Evolutionary conservation across 1,140 invertebrate genomes (phyloP).

Genomic region (Aradophagus sp.): DNA sequence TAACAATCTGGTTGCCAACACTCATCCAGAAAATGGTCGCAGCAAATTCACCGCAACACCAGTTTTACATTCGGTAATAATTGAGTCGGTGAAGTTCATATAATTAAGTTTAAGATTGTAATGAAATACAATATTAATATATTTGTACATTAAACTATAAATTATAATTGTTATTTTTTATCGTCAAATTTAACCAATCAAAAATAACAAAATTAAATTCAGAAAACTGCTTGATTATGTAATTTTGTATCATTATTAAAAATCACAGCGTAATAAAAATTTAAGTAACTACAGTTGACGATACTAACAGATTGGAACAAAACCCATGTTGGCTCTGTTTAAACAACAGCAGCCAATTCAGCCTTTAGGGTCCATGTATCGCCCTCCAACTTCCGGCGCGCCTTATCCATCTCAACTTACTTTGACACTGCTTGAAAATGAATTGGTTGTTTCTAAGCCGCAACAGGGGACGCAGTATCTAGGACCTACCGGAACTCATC

Average conservation of each 20-base stretch:
- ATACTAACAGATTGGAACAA: conserved; percentile 72
- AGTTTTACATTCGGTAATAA: conserved; percentile 70
- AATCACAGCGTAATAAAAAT: conserved; percentile 17
- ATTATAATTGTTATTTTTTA: not conserved
- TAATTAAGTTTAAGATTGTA: too few species aligned
- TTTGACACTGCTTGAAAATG: conserved; percentile 70
- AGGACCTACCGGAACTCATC: conserved; percentile 62
- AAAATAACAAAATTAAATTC: not conserved
- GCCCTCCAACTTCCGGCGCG: conserved; percentile 64
- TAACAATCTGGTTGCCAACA: conserved; percentile 68
- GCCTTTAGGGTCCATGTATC: conserved; percentile 68
- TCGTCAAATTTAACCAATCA: too few species aligned
- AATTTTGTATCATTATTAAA: not conserved
- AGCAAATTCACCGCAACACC: conserved; percentile 70
- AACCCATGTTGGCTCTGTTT: conserved; percentile 72
- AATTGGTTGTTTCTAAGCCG: conserved; percentile 70
- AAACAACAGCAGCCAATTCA: conserved; percentile 72
- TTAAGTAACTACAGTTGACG: conserved; percentile 63
- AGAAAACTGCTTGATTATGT: not conserved
- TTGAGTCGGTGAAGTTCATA: too few species aligned
- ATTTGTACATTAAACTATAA: too few species aligned
- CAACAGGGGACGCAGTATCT: conserved; percentile 70
- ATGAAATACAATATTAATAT: too few species aligned
- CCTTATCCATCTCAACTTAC: conserved; percentile 69
- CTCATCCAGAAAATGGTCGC: conserved; percentile 69